Evolutionary conservation across 2,113 vertebrate species (phyloP).

Genomic region (Nicator chloris): DNA sequence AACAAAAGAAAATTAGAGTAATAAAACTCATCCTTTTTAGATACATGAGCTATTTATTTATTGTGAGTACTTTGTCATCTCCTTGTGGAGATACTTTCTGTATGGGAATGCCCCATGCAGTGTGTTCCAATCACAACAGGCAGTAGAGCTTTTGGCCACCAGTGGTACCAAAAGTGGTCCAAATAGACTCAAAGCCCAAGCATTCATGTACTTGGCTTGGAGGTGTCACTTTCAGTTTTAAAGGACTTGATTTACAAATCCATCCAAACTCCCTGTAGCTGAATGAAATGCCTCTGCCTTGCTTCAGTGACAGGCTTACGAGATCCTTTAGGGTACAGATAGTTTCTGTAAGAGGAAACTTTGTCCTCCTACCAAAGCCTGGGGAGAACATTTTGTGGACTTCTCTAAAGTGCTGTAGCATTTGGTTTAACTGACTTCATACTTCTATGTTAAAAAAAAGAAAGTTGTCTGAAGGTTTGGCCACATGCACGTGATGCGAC

Average conservation of each 20-base stretch:
- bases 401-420: neutral
- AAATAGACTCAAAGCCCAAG: neutral
- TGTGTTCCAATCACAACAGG: neutral
- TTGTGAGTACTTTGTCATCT: neutral
- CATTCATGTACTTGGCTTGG: neutral
- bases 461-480: neutral
- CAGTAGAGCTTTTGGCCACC: neutral
- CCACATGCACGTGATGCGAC: neutral
- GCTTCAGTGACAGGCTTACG: neutral
- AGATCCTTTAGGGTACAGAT: neutral
- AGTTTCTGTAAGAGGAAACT: neutral
- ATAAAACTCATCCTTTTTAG: neutral
- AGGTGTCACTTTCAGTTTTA: neutral
- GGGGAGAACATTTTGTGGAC: neutral
- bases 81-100: neutral
- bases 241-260: neutral
- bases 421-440: neutral
- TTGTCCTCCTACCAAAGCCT: neutral
- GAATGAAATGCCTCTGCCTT: neutral
- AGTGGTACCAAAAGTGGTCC: neutral
- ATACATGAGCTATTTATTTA: neutral
- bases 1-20: neutral
- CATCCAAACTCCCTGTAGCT: neutral
- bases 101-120: rapidly evolving
- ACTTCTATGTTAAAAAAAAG: neutral